A percentile compares a stretch with the other conserved stretches of the same genome.
Conservation (phyloP, 2,888 invertebrate species). For the Eucera pruinosa region DNA sequence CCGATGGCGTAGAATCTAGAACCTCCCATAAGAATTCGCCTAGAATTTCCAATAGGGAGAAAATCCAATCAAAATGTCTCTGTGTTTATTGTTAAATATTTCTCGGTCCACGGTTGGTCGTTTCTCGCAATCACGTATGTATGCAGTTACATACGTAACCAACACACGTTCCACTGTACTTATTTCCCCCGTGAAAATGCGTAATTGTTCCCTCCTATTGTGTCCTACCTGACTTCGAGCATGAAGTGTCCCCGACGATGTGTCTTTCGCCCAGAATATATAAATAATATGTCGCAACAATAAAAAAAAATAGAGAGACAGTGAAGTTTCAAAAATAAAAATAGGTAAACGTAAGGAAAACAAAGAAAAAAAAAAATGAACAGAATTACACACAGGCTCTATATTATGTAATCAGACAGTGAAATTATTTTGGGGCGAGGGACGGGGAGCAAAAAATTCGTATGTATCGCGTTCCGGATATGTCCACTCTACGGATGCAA, state of each 20-base stretch:
- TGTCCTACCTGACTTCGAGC: constrained; percentile 44
- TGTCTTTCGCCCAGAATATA: constrained; percentile 27
- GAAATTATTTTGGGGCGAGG: not conserved
- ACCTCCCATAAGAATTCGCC: not conserved
- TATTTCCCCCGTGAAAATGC: constrained; percentile 2
- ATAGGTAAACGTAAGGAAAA: not conserved
- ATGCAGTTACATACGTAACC: too few species aligned
- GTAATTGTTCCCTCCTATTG: not conserved
- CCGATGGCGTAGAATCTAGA: too few species aligned
- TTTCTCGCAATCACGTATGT: not conserved
- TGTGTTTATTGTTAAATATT: not conserved
- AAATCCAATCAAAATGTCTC: not conserved
- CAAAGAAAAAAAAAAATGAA: not conserved
- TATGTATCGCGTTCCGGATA: constrained; percentile 33
- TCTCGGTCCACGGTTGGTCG: not conserved
- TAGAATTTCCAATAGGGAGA: not conserved
- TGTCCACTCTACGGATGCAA: constrained; percentile 67
- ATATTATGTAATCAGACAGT: constrained; percentile 12
- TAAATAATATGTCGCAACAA: constrained; percentile 13
- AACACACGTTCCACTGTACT: not conserved
- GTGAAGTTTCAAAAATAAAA: not conserved
- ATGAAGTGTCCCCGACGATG: constrained; percentile 53
- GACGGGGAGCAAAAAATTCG: constrained; percentile 30
- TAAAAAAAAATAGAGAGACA: not conserved
- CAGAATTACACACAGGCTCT: constrained; percentile 32